A percentile compares a stretch with the other conserved stretches of the same genome.
These are phyloP conservation scores for Anableps anableps DNA, from an alignment of 2,797 vertebrate genomes.

Conservation along the genomic window DNA sequence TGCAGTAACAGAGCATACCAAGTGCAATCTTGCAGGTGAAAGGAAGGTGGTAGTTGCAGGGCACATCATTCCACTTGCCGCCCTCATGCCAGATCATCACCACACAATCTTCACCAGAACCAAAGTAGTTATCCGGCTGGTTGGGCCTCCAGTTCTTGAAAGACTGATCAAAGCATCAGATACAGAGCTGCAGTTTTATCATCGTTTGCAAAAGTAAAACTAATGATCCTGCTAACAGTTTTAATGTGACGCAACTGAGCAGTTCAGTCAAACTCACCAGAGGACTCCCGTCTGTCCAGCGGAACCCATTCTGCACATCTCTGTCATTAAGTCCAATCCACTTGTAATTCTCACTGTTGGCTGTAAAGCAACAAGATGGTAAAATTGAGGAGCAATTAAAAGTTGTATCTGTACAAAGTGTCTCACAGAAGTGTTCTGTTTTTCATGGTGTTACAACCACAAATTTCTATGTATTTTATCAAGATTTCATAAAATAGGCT, in stretches of 20 bases:
- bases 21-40: conserved; percentile 95
- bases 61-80: conserved; percentile 95
- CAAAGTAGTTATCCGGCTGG: conserved; percentile 94
- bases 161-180: conserved; percentile 62
- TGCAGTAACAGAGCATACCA: conserved; percentile 70
- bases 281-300: conserved; percentile 91
- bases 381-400: background rate
- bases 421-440: background rate
- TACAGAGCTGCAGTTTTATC: background rate
- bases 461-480: background rate
- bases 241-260: background rate
- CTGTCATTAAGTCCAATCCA: conserved; percentile 96
- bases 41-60: conserved; percentile 95
- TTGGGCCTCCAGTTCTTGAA: conserved; percentile 95
- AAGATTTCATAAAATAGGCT: no score
- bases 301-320: conserved; percentile 90
- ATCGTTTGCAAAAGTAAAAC: background rate
- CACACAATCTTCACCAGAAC: conserved; percentile 90
- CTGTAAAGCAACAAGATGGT: conserved; percentile 48
- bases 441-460: background rate
- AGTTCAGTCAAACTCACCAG: conserved; percentile 82
- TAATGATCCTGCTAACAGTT: background rate
- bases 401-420: background rate
- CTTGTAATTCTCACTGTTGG: conserved; percentile 86
- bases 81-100: conserved; percentile 95